Evolutionary conservation across 2,113 vertebrate species (phyloP).

Genomic region (Corydoras maculifer): DNA sequence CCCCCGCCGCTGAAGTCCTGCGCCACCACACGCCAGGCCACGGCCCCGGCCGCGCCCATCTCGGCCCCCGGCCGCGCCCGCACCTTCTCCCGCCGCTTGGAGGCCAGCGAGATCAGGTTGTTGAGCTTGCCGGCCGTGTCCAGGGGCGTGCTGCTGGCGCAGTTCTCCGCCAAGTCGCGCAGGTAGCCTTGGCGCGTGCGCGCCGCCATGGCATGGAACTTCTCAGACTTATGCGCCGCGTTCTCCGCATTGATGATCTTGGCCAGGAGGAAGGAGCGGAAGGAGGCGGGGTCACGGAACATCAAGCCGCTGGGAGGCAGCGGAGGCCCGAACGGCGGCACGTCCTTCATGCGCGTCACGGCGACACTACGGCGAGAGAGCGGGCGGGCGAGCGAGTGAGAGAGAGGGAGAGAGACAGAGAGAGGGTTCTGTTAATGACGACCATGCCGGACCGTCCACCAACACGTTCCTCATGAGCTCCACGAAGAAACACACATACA

Average conservation of each 20-base stretch:
- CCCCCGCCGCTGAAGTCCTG: conserved; percentile 76
- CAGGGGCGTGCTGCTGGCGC: conserved; percentile 75
- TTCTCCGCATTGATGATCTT: conserved; percentile 91
- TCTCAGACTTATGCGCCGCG: conserved; percentile 85
- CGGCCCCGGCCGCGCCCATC: conserved; percentile 69
- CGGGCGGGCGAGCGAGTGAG: neutral
- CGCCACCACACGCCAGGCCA: conserved; percentile 75
- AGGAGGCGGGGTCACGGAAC: conserved; percentile 77
- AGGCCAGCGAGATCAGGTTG: conserved; percentile 83
- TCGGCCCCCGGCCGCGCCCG: conserved; percentile 73
- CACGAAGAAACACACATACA: neutral
- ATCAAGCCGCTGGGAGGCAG: conserved; percentile 69
- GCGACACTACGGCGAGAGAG: conserved; percentile 69
- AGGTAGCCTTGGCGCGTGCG: conserved; percentile 88
- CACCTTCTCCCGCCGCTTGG: conserved; percentile 83
- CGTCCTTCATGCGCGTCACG: conserved; percentile 92
- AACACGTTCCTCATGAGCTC: conserved; percentile 12
- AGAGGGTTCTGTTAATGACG: neutral
- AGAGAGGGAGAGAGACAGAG: neutral
- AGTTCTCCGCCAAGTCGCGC: conserved; percentile 84
- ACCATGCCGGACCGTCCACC: neutral
- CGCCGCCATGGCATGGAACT: conserved; percentile 92
- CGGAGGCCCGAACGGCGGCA: conserved; percentile 86
- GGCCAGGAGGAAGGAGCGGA: conserved; percentile 86
- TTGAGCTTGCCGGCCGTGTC: conserved; percentile 82